Evolutionary conservation across 1,140 invertebrate genomes (phyloP).

Genomic region (Musca vetustissima): DNA sequence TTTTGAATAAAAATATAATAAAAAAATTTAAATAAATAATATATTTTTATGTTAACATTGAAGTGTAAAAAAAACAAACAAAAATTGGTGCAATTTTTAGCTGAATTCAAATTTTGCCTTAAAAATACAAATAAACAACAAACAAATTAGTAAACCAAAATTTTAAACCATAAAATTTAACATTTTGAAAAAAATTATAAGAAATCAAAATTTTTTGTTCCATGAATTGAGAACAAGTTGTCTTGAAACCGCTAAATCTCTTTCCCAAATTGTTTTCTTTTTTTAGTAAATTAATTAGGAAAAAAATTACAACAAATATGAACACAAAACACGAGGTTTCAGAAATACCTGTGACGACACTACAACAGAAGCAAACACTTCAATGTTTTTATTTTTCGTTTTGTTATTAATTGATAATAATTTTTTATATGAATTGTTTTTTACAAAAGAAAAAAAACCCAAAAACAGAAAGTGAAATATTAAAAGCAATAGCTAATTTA

Average conservation of each 20-base stretch:
- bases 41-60: constrained; percentile 12
- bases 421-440: neutral
- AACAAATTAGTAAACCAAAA: constrained; percentile 1
- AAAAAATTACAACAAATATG: constrained; percentile 16
- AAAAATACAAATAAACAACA: constrained; percentile 9
- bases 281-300: neutral
- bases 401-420: neutral
- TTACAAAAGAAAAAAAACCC: neutral
- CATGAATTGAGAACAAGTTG: neutral
- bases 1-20: constrained; percentile 22
- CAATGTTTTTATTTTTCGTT: constrained; percentile 8
- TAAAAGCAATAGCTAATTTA: neutral
- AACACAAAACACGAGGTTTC: constrained; percentile 48
- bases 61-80: constrained; percentile 15
- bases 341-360: constrained; percentile 48
- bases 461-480: neutral
- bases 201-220: neutral
- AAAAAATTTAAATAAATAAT: constrained; percentile 17
- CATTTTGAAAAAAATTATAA: neutral
- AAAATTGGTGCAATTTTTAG: constrained; percentile 23
- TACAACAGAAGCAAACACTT: constrained; percentile 13
- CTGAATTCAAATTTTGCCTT: constrained; percentile 22
- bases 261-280: too few relatives aligned
- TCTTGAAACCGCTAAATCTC: too few relatives aligned
- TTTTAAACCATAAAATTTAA: neutral